These are phyloP conservation scores for Halcyon smyrnensis DNA, from an alignment of 2,797 vertebrate species.

Conservation along the genomic window DNA sequence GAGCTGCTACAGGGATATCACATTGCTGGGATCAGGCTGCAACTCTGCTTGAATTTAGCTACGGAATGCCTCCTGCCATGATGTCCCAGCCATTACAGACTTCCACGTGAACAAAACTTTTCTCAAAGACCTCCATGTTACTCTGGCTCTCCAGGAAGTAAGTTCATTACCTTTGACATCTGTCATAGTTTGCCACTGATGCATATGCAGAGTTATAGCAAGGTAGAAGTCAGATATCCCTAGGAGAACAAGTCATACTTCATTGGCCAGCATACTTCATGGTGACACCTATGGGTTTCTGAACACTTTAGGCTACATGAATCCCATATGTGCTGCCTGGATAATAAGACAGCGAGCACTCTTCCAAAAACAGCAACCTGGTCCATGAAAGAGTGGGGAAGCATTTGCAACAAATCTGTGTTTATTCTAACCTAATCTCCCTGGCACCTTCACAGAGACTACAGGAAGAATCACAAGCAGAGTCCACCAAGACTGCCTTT, in stretches of 20 bases:
- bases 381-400: not conserved
- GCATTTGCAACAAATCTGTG: not conserved
- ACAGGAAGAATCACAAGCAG: not conserved
- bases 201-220: not conserved
- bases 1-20: not conserved
- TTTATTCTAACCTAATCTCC: not conserved
- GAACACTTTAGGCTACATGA: not conserved
- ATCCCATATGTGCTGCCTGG: not conserved
- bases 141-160: not conserved
- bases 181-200: not conserved
- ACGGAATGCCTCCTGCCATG: not conserved
- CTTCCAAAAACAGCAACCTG: not conserved
- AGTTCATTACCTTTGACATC: not conserved
- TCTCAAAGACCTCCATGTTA: not conserved
- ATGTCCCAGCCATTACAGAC: not conserved
- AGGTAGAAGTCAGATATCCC: not conserved
- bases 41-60: not conserved
- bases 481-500: not conserved
- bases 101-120: not conserved
- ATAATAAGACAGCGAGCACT: not conserved
- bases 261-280: not conserved
- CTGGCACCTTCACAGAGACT: not conserved
- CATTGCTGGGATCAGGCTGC: not conserved
- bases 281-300: not conserved
- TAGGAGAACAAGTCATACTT: not conserved